Percentiles rank a stretch among this genome's conserved stretches.
Evolutionary conservation across 2,888 invertebrate species (phyloP).

Genomic region (Iphiclides podalirius): DNA sequence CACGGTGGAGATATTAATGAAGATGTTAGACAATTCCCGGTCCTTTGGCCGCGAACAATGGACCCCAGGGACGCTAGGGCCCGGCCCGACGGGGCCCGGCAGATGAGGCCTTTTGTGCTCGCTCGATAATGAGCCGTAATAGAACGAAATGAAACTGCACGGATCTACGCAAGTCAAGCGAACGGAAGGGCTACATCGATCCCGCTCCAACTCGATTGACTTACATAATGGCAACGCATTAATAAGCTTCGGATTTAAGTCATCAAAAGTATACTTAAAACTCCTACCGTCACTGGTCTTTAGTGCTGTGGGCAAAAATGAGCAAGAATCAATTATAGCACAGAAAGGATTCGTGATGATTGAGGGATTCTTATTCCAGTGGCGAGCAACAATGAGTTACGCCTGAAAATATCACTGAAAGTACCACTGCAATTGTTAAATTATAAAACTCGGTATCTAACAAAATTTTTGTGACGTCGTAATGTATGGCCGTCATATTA

Average conservation of each 20-base stretch:
- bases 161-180: slow-evolving; percentile 26
- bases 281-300: no score
- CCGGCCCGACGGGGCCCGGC: slow-evolving; percentile 40
- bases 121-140: slow-evolving; percentile 51
- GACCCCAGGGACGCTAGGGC: slow-evolving; percentile 35
- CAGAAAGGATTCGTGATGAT: no score
- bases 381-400: no score
- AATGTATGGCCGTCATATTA: no score
- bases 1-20: slow-evolving; percentile 59
- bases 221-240: neutral
- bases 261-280: no score
- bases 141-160: slow-evolving; percentile 49
- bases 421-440: no score
- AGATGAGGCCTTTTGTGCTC: slow-evolving; percentile 62
- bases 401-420: no score
- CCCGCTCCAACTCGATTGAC: neutral
- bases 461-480: no score
- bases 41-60: slow-evolving; percentile 57
- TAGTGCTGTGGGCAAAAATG: no score
- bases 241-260: neutral
- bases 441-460: no score
- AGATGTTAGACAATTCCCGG: slow-evolving; percentile 62
- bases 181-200: neutral
- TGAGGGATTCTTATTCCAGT: no score
- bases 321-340: no score